A percentile compares a stretch with the other conserved stretches of the same genome.
Conservation (phyloP, 2,113 vertebrate species). For the Cynocephalus volans region DNA sequence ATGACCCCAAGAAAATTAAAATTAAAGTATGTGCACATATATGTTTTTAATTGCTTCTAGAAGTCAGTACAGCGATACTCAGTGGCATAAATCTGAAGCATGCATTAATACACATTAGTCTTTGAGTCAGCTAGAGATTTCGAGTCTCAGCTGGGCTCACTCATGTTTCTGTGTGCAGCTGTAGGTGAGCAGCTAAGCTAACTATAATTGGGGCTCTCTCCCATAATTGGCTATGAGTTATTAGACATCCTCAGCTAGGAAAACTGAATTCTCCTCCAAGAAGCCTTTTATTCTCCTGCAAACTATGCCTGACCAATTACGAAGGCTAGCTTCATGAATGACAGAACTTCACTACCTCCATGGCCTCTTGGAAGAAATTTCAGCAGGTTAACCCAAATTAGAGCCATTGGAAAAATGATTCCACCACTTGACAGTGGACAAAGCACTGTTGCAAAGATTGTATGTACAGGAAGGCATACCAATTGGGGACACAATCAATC, state of each 20-base stretch:
- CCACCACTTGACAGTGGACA: too few relatives aligned
- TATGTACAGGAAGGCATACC: background rate
- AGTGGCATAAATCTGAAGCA: background rate
- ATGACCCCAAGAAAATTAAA: background rate
- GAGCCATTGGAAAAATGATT: background rate
- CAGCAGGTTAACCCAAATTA: background rate
- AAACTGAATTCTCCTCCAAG: background rate
- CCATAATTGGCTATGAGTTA: background rate
- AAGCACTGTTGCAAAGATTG: background rate
- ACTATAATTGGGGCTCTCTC: background rate
- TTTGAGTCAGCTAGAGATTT: background rate
- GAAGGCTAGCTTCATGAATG: background rate
- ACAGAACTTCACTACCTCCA: background rate
- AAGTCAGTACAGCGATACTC: background rate
- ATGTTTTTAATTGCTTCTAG: background rate
- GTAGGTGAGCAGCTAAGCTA: background rate
- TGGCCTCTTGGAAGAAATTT: background rate
- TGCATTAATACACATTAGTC: background rate
- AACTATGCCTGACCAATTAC: background rate
- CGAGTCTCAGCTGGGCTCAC: accelerated
- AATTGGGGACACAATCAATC: background rate
- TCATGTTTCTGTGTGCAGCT: accelerated
- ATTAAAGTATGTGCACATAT: background rate
- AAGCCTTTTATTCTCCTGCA: background rate
- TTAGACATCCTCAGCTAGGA: background rate